Evolutionary conservation across 2,888 invertebrate species (phyloP).

Genomic region (Mylabris sibirica): DNA sequence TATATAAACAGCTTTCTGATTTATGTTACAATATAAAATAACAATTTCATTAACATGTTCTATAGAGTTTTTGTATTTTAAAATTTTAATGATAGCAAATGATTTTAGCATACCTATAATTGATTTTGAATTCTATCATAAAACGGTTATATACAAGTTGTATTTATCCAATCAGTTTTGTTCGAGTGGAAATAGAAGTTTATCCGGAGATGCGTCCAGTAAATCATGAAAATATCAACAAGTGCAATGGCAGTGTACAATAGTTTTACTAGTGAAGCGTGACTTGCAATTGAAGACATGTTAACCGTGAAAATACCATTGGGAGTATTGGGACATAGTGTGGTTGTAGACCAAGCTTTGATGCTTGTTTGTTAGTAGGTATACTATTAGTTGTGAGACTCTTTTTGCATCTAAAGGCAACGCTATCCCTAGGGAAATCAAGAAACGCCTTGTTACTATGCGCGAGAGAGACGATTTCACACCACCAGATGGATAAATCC

Average conservation of each 20-base stretch:
- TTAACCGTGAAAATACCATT: conserved; percentile 36
- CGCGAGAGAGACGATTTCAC: conserved; percentile 35
- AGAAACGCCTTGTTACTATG: conserved; percentile 41
- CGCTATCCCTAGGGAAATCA: conserved; percentile 42
- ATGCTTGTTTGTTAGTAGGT: conserved; percentile 30
- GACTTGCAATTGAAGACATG: conserved; percentile 36
- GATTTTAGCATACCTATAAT: background rate
- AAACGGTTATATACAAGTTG: background rate
- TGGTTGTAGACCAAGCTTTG: conserved; percentile 32
- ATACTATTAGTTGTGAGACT: conserved; percentile 26
- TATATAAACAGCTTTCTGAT: background rate
- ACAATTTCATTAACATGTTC: background rate
- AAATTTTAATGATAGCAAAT: background rate
- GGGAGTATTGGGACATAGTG: conserved; percentile 36
- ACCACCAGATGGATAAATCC: conserved; percentile 41
- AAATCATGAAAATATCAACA: conserved; percentile 37
- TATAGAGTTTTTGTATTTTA: background rate
- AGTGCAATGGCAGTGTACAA: conserved; percentile 31
- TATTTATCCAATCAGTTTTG: background rate
- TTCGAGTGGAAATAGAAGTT: conserved; percentile 12
- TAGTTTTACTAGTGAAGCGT: conserved; percentile 34
- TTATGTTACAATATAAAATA: background rate
- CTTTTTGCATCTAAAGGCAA: conserved; percentile 34
- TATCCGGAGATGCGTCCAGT: conserved; percentile 17
- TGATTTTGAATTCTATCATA: background rate